Base-by-base conservation (phyloP, 1,140 invertebrate species). In the Leptoteleia sp. region DNA sequence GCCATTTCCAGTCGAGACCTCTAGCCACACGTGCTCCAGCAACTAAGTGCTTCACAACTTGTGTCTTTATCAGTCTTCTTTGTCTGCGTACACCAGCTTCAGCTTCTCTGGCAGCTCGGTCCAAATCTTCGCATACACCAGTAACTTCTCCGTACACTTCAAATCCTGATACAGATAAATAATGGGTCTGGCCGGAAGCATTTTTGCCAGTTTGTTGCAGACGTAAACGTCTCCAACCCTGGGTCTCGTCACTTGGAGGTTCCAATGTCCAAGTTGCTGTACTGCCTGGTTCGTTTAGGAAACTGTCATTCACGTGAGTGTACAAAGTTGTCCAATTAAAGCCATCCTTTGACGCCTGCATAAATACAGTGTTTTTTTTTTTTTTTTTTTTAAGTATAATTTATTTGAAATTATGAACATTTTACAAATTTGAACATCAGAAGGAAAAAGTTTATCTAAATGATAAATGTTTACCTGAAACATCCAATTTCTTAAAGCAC, bases 1-100 rank as follows among this genome's bases (percentile, higher is more conserved):
- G 91, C 98, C 98, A 99, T 85, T 98, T 98, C 98, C 98, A 99
- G 90, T 99, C 98, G 37, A 98, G 92, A 11, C 97, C 97, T 42
- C 97, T 92, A 7, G 96, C 92, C 6, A 99, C 97, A 61, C 96
- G 90, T 8, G 97, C 96, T 17, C 97, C 97, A 5, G 95, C 93
- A 1, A 94, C 92, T 89, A 99, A 93, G 84, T 95, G 95, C 86
- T 94, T 95, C 13, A 96, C 90, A 61, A 95, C 90, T 86, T 95
- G 93, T n/a, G 93, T 91, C 59, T 93, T 92, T 1, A 96, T 91
- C 25, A 94, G 85, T 64, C 94, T 91, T 79, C 96, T 89, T 88
- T 96, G 96, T 84, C 93, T 93, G 48, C 94, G 90, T 57, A 95
- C 91, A 82, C 94, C 95, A 29, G 95, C 96, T 84, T 97, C 96